phyloP scores from a whole-genome alignment of 2,797 vertebrate genomes.

The Scarus forsteni region DNA sequence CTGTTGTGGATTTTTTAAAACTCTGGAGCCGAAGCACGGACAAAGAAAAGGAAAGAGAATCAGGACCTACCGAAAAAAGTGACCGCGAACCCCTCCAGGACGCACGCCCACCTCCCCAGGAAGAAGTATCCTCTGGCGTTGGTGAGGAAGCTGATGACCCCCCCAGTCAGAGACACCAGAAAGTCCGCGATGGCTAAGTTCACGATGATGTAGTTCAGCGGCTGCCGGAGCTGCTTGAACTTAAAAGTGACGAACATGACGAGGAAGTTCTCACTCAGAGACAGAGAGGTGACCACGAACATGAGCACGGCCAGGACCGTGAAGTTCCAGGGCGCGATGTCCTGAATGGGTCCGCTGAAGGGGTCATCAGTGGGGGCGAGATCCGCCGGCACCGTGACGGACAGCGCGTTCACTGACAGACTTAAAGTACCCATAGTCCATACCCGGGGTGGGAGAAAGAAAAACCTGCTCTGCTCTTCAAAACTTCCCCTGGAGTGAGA shows the following conservation, averaged over 20 bases:
- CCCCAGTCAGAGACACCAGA: slow-evolving; percentile 90
- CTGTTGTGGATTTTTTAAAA: too few relatives aligned
- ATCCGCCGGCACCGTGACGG: slow-evolving; percentile 73
- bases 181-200: slow-evolving; percentile 93
- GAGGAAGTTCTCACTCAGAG: slow-evolving; percentile 90
- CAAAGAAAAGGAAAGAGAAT: too few relatives aligned
- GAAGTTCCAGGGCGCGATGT: slow-evolving; percentile 91
- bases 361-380: slow-evolving; percentile 76
- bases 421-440: slow-evolving; percentile 81
- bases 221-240: slow-evolving; percentile 90
- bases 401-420: slow-evolving; percentile 81
- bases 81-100: slow-evolving; percentile 93
- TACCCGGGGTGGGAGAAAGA: slow-evolving; percentile 10
- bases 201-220: slow-evolving; percentile 92
- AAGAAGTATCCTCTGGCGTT: slow-evolving; percentile 92
- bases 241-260: slow-evolving; percentile 91
- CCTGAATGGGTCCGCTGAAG: slow-evolving; percentile 81
- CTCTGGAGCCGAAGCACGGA: neutral
- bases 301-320: slow-evolving; percentile 89
- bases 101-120: slow-evolving; percentile 90
- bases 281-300: slow-evolving; percentile 89
- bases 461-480: slow-evolving; percentile 12
- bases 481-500: slow-evolving; percentile 46
- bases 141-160: slow-evolving; percentile 90
- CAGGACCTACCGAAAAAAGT: slow-evolving; percentile 92